Percentiles rank a stretch among this genome's conserved stretches.
Conservation (phyloP, 2,113 vertebrate genomes). For the Otus sunia region DNA sequence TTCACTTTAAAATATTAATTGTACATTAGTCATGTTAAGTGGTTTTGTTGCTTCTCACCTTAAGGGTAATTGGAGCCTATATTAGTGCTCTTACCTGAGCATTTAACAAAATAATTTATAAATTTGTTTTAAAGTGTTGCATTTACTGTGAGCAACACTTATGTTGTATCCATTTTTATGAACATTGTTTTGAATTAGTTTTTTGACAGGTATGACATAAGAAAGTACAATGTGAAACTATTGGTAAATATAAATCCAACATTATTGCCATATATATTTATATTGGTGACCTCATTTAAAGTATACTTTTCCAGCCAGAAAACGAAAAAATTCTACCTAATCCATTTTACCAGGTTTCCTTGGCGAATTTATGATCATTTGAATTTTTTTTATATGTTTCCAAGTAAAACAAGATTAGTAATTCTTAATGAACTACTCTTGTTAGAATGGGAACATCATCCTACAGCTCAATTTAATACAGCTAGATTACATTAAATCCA, state of each 20-base stretch:
- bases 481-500: not conserved
- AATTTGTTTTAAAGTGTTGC: not conserved
- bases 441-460: not conserved
- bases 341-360: not conserved
- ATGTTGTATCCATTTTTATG: not conserved
- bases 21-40: not conserved
- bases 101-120: not conserved
- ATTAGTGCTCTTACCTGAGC: not conserved
- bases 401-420: not conserved
- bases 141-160: not conserved
- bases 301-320: not conserved
- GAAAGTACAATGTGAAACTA: not conserved
- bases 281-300: not conserved
- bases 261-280: not conserved
- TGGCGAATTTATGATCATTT: not conserved
- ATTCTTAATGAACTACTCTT: not conserved
- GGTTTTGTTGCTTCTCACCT: not conserved
- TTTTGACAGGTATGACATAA: not conserved
- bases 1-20: not conserved
- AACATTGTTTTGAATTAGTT: not conserved
- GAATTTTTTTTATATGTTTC: not conserved
- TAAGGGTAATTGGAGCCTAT: not conserved
- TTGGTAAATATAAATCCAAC: not conserved
- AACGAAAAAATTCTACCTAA: not conserved
- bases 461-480: not conserved